Evolutionary conservation across 2,113 vertebrate species (phyloP).

Genomic region (Rhea americana): DNA sequence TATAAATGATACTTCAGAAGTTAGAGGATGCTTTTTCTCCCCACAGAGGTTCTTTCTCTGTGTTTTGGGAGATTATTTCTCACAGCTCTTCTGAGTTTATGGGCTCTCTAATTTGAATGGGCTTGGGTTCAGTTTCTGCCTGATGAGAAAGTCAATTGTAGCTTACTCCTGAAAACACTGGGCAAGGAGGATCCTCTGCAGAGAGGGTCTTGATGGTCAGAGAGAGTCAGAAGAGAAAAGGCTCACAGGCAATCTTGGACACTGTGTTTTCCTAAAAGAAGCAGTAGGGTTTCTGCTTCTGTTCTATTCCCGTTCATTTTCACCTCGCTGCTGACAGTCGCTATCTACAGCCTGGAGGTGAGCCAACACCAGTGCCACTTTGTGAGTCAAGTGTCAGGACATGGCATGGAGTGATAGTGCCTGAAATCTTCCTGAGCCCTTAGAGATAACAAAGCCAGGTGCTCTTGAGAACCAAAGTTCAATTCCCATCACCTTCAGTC

Average conservation of each 20-base stretch:
- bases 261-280: not conserved
- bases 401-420: conserved; percentile 76
- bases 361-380: conserved; percentile 77
- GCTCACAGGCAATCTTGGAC: not conserved
- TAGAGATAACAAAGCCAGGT: conserved; percentile 75
- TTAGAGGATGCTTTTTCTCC: not conserved
- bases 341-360: conserved; percentile 73
- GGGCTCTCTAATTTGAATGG: not conserved
- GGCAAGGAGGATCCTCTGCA: not conserved
- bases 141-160: not conserved
- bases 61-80: not conserved
- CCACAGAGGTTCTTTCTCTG: not conserved
- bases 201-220: not conserved
- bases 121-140: not conserved
- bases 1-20: not conserved
- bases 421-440: conserved; percentile 70
- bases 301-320: conserved; percentile 12
- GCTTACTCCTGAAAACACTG: not conserved
- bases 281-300: not conserved
- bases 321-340: conserved; percentile 47
- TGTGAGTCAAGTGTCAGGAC: conserved; percentile 82
- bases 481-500: conserved; percentile 67
- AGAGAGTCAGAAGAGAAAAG: not conserved
- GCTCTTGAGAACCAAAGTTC: conserved; percentile 72
- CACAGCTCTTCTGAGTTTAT: not conserved